Evolutionary conservation across 2,888 invertebrate genomes (phyloP).

Genomic region (Alviniconcha strummeri): DNA sequence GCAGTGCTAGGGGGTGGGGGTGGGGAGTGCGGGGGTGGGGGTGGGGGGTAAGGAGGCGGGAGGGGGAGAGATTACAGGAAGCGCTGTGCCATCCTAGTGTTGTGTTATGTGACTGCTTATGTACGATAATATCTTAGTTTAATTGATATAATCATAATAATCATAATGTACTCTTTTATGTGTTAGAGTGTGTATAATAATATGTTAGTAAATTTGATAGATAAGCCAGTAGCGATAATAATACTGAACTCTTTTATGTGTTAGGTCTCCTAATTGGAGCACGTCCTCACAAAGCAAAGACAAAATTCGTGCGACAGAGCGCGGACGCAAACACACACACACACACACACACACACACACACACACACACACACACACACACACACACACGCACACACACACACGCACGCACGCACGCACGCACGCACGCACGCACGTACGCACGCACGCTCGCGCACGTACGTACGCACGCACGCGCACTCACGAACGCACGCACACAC

Average conservation of each 20-base stretch:
- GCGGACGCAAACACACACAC: too few species aligned
- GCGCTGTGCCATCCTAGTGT: not conserved
- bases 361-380: constrained; percentile 7
- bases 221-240: too few species aligned
- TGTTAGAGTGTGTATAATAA: too few species aligned
- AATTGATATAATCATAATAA: not conserved
- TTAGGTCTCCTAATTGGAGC: too few species aligned
- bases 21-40: not conserved
- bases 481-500: not conserved
- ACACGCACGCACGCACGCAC: constrained; percentile 57
- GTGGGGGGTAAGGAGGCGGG: not conserved
- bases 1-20: not conserved
- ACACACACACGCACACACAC: not conserved
- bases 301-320: not conserved
- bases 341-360: constrained; percentile 1
- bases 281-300: too few species aligned
- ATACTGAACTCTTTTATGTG: too few species aligned
- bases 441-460: not conserved
- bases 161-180: not conserved
- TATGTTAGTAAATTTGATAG: too few species aligned
- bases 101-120: not conserved
- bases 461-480: not conserved
- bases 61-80: not conserved
- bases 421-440: not conserved
- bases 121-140: too few species aligned